Base-by-base conservation (phyloP, 2,888 invertebrate species). In the Drosophila recens region DNA sequence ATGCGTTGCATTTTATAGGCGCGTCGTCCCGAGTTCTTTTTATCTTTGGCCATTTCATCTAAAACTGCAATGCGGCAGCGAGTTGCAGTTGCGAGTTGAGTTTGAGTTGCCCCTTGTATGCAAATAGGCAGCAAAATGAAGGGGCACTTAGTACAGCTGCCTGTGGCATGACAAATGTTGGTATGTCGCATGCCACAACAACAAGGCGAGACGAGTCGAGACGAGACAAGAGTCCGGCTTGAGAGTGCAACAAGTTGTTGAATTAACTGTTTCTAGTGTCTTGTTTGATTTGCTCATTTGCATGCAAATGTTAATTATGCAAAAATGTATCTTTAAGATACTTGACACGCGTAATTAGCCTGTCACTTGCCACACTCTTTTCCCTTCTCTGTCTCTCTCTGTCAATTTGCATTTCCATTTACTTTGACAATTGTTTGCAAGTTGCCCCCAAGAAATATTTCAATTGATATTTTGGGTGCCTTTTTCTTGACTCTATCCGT, bases 41-140 rank as follows among this genome's bases (percentile, higher is more conserved):
- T 87, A 82, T 82, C 88, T 73, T 15, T 11, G 64, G 67, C 70
- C 69, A 77, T 72, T 82, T 64, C 74, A 87, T 87, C 88, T 85
- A 71, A 84, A 58, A 65, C 88, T 85, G 83, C 83, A 83, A 42
- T 83, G 88, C 83, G 75, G n/a, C 79, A 62, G 30, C 33, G 17
- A 48, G n/a, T n/a, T n/a, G n/a, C n/a, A n/a, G n/a, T n/a, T n/a
- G n/a, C n/a, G n/a, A n/a, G 30, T 10, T 17, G 46, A 6, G 3
- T 2, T 38, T 38, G 20, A 20, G 20, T 20, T 43, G 13, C 27
- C 27, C 34, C 13, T 27, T 33, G 52, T 62, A 78, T 80, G 76
- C 73, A 80, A 79, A 80, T 80, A 54, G 49, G 68, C 66, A 38
- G 34, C 58, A 79, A 76, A 72, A 80, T 58, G 69, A 53, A 34